Base-by-base conservation (phyloP, 2,888 invertebrate species). In the Homarus gammarus region DNA sequence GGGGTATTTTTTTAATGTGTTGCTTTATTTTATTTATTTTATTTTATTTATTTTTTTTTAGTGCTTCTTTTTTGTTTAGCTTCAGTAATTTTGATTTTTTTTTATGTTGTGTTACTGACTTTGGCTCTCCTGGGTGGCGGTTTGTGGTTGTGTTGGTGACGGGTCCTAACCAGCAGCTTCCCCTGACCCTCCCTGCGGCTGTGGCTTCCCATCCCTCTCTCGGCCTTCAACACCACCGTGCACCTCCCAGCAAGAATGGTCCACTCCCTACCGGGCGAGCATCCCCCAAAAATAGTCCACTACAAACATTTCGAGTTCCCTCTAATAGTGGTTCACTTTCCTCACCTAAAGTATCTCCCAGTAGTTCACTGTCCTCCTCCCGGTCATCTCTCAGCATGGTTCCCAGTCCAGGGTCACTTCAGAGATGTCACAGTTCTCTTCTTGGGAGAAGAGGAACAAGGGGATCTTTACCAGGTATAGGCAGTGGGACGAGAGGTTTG, bases 81-180 rank as follows among this genome's bases (percentile, higher is more conserved):
- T 64, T 82, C 22, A n/a, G 22, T 82, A n/a, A 73, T 84, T 84
- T 84, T 75, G 44, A 51, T n/a, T 82, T 73, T 82, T 82, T 73
- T 82, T 70, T 68, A 49, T 86, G 78, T 86, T 86, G 77, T 78
- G 85, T 86, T 78, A 86, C 85, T 86, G 85, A 86, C 85, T 82
- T 81, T 86, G 78, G 78, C 85, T 86, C 44, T 86, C 85, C 78
- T 86, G 77, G 85, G 85, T 86, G 85, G 78, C 78, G 77, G 78
- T 86, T 75, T 78, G 73, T 84, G 49, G 86, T 79, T 79, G 79
- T 86, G 79, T 56, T 79, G 79, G 79, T 86, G 86, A 79, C 40
- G 86, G 86, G 51, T 38, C 70, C 79, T 86, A 86, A 86, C 86
- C 75, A 84, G 84, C 79, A 79, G 79, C 44, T 72, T 70, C 77